Conservation (phyloP, 2,113 vertebrate genomes). For the Archocentrus centrarchus region DNA sequence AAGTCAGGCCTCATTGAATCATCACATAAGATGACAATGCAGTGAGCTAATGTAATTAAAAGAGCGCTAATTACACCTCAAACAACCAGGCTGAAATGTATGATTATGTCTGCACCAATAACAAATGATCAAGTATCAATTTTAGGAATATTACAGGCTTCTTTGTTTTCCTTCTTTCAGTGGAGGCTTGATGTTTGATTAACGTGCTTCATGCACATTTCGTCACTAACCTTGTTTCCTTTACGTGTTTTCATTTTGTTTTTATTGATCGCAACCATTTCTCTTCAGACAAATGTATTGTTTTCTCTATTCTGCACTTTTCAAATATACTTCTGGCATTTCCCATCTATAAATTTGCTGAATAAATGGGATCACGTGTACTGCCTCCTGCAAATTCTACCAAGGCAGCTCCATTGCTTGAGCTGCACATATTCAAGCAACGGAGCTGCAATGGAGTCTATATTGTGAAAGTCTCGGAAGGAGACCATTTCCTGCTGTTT, state of each 20-base stretch:
- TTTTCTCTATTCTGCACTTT: not conserved
- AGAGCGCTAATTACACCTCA: not conserved
- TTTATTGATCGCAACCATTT: no score
- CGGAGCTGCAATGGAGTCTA: no score
- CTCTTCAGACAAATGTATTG: no score
- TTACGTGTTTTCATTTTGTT: no score
- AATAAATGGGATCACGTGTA: not conserved
- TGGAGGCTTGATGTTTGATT: not conserved
- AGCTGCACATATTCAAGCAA: not conserved
- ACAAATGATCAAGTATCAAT: not conserved
- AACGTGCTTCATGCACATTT: not conserved
- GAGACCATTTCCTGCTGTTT: not conserved
- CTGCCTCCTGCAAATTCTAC: not conserved
- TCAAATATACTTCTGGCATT: not conserved
- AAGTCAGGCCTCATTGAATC: not conserved
- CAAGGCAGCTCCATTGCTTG: not conserved
- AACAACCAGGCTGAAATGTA: not conserved
- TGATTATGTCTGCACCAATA: not conserved
- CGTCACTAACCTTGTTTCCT: no score
- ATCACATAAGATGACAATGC: not conserved
- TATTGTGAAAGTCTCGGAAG: not conserved
- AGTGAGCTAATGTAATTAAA: not conserved
- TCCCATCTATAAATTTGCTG: not conserved
- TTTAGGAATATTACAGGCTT: not conserved
- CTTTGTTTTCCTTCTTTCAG: conserved; percentile 2